Base-by-base conservation (phyloP, 2,113 vertebrate species). In the Forbesichthys agassizii region DNA sequence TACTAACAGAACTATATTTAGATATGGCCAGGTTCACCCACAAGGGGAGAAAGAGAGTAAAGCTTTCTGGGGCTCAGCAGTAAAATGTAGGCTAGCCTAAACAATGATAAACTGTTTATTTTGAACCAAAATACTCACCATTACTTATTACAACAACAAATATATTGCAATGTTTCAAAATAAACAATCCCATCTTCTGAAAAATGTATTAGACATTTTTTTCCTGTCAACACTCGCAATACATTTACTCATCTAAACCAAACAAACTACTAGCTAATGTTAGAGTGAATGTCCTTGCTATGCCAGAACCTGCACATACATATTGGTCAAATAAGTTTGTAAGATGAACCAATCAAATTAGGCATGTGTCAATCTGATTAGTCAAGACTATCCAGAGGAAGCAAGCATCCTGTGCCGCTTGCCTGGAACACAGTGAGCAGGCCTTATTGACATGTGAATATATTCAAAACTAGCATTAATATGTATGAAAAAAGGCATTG, bases 91-190 rank as follows among this genome's bases (percentile, higher is more conserved):
- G 1, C n/a, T 5, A 54, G 11, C 52, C 7, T 54, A 54, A 54
- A n/a, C 14, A 54, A n/a, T 54, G 52, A 54, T 54, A 54, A 54
- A 11, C 52, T 6, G 11, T 54, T 54, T 54, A 54, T 54, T 54
- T 54, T 54, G 14, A 54, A 54, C 52, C 52, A 54, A 54, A 54
- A 54, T 54, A 54, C 52, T 3, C 52, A 54, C 52, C 52, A 54
- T 54, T 54, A 54, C 52, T 54, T 54, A 54, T 54, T 54, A 54
- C 11, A 54, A 54, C 52, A 11, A 54, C 11, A 54, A 54, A 54
- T 13, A 13, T 13, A 54, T 13, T 54, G n/a, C 11, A 11, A 1
- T 54, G 52, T 54, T 54, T 54, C 14, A 54, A 13, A 54, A 54
- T 54, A 27, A n/a, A 54, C 3, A 54, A 54, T 14, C 52, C 52